A percentile compares a stretch with the other conserved stretches of the same genome.
phyloP scores from a whole-genome alignment of 2,797 vertebrate genomes.

The Pseudochirops cupreus region DNA sequence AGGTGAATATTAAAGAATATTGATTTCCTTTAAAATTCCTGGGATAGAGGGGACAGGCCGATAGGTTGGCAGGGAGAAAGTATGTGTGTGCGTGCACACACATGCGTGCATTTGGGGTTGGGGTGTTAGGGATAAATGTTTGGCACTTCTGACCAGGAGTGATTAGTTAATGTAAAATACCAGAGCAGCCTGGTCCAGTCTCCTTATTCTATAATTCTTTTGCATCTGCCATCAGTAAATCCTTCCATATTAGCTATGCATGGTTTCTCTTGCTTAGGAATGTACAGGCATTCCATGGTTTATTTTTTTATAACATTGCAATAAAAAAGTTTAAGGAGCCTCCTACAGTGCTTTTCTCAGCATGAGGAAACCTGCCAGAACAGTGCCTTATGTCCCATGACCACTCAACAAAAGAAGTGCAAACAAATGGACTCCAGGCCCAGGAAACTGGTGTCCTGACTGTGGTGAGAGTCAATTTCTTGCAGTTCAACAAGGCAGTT shows the following conservation, averaged over 20 bases:
- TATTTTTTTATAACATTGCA: constrained; percentile 25
- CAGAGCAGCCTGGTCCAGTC: not conserved
- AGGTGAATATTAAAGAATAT: not conserved
- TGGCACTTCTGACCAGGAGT: not conserved
- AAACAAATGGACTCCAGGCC: not conserved
- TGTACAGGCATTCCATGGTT: not conserved
- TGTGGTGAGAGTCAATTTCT: not conserved
- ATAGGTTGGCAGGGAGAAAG: not conserved
- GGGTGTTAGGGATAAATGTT: not conserved
- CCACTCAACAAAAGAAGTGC: accelerated
- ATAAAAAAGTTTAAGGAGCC: not conserved
- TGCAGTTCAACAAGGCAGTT: not conserved
- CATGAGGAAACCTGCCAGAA: not conserved
- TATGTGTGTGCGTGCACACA: not conserved
- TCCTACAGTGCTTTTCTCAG: not conserved
- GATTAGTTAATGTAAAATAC: not conserved
- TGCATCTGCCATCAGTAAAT: accelerated
- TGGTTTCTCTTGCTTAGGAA: constrained; percentile 3
- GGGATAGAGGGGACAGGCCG: not conserved
- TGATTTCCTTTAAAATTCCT: not conserved
- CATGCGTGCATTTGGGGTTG: not conserved
- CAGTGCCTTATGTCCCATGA: not conserved
- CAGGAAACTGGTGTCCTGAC: not conserved
- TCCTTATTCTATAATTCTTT: not conserved
- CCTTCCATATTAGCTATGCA: not conserved